A percentile compares a stretch with the other conserved stretches of the same genome.
Evolutionary conservation across 2,797 vertebrate species (phyloP).

Genomic region (Calcarius lapponicus): DNA sequence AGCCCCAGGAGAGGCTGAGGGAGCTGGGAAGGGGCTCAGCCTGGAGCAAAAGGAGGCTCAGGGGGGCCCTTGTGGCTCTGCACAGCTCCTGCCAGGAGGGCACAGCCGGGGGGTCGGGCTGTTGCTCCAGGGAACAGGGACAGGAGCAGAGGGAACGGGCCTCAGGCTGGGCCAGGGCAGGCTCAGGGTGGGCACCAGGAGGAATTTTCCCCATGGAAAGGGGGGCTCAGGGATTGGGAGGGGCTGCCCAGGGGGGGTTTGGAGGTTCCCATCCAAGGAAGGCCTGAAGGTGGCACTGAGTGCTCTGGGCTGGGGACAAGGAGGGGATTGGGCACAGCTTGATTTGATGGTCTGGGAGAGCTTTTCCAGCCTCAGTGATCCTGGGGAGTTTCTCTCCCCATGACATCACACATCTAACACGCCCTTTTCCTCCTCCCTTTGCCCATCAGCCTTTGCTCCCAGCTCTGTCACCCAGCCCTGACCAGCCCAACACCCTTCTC

Average conservation of each 20-base stretch:
- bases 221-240: too few relatives aligned
- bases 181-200: too few relatives aligned
- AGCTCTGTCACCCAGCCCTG: neutral
- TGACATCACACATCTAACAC: neutral
- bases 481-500: neutral
- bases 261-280: neutral
- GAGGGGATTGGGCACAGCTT: rapidly evolving
- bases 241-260: too few relatives aligned
- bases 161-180: neutral
- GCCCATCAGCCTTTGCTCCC: neutral
- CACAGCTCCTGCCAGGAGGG: neutral
- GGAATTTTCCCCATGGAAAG: too few relatives aligned
- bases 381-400: neutral
- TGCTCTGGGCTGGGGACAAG: neutral
- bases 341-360: rapidly evolving
- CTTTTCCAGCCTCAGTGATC: neutral
- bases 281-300: neutral
- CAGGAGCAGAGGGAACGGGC: neutral
- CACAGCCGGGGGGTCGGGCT: neutral
- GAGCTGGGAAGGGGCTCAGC: neutral
- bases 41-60: neutral
- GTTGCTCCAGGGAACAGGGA: neutral
- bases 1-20: neutral
- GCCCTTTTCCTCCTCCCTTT: neutral
- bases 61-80: neutral